A percentile compares a stretch with the other conserved stretches of the same genome.
Conservation (phyloP, 1,140 invertebrate species). For the Apis florea region DNA sequence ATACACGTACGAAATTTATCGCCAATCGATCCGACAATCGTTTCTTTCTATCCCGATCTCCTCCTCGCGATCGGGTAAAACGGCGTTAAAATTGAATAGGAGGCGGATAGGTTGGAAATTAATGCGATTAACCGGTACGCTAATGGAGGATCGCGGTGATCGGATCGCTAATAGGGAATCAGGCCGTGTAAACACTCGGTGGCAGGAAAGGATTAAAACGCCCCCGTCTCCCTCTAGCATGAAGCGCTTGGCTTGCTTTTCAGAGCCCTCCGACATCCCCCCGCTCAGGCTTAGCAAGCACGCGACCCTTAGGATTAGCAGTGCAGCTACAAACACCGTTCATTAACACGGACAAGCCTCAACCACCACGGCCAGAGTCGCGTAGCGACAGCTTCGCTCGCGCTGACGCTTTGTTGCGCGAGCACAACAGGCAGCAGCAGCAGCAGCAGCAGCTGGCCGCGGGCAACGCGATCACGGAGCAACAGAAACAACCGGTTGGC, state of each 20-base stretch:
- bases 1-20: not conserved
- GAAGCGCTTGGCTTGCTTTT: slow-evolving; percentile 75
- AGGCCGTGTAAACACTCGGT: slow-evolving; percentile 10
- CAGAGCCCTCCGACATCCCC: slow-evolving; percentile 78
- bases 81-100: not conserved
- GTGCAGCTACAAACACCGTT: slow-evolving; percentile 47
- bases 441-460: slow-evolving; percentile 29
- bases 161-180: not conserved
- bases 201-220: slow-evolving; percentile 54
- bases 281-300: slow-evolving; percentile 64
- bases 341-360: slow-evolving; percentile 43
- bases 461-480: slow-evolving; percentile 38
- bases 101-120: not conserved
- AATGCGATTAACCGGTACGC: slow-evolving; percentile 21
- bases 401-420: slow-evolving; percentile 70
- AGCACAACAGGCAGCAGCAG: slow-evolving; percentile 64
- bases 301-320: slow-evolving; percentile 67
- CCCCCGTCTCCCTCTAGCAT: slow-evolving; percentile 56
- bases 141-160: slow-evolving; percentile 4
- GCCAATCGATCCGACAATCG: too few species aligned
- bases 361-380: slow-evolving; percentile 72
- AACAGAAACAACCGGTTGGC: slow-evolving; percentile 33
- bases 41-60: not conserved
- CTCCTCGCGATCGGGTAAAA: not conserved
- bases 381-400: slow-evolving; percentile 74